phyloP scores from a whole-genome alignment of 2,797 vertebrate species.

The Melanotaenia parkinsoni region DNA sequence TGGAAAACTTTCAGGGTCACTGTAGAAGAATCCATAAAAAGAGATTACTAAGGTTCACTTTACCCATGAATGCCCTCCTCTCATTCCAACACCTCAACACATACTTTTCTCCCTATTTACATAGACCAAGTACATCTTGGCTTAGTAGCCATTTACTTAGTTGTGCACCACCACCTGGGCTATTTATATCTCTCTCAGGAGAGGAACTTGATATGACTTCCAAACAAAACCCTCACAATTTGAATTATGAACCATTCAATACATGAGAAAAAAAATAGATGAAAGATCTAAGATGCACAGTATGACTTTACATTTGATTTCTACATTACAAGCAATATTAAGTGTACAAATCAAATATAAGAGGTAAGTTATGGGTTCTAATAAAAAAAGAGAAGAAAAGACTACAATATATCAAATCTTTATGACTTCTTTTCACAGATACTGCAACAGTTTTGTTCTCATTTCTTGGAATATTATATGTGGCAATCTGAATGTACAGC shows the following conservation, averaged over 20 bases:
- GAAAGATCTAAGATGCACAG: conserved; percentile 19
- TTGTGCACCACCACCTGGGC: conserved; percentile 71
- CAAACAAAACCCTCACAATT: conserved; percentile 57
- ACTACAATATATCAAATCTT: not conserved
- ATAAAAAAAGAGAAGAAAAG: conserved; percentile 18
- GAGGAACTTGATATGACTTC: conserved; percentile 65
- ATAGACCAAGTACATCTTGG: conserved; percentile 58
- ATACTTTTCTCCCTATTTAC: conserved; percentile 62
- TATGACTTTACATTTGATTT: conserved; percentile 35
- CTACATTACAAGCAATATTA: conserved; percentile 15
- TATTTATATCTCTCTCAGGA: conserved; percentile 73
- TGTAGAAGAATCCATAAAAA: conserved; percentile 47
- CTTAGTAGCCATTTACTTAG: conserved; percentile 78
- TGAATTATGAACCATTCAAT: conserved; percentile 61
- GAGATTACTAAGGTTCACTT: conserved; percentile 51
- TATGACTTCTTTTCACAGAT: not conserved
- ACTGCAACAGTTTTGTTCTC: conserved; percentile 9
- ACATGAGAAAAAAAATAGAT: conserved; percentile 20
- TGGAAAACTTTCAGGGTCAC: conserved; percentile 70
- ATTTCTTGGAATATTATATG: conserved; percentile 23
- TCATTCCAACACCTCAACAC: conserved; percentile 46
- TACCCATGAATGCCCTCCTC: conserved; percentile 50
- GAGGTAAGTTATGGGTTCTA: conserved; percentile 9
- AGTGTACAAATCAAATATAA: conserved; percentile 18
- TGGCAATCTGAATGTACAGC: conserved; percentile 54